These are phyloP conservation scores for Aix galericulata DNA, from an alignment of 2,113 vertebrate genomes.

Conservation along the genomic window DNA sequence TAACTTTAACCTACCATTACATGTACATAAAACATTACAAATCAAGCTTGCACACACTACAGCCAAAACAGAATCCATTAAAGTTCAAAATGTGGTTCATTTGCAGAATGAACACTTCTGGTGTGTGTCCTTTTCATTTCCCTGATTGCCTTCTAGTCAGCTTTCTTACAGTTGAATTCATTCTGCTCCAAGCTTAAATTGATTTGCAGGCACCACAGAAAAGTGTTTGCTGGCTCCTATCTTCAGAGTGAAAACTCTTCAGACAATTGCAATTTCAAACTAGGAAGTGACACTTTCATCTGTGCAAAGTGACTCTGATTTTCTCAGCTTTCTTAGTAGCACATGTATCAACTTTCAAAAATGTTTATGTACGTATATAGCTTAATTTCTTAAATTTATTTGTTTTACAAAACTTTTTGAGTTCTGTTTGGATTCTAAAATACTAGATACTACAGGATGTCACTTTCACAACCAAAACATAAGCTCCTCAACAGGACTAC, in stretches of 20 bases:
- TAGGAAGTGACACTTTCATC: not conserved
- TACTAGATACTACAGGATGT: not conserved
- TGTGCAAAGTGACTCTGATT: not conserved
- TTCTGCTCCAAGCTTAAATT: not conserved
- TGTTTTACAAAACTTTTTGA: not conserved
- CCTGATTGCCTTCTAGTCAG: not conserved
- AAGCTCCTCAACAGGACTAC: not conserved
- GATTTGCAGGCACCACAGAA: not conserved
- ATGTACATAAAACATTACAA: constrained; percentile 17
- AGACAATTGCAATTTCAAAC: not conserved
- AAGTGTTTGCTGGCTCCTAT: not conserved
- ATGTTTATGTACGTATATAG: not conserved
- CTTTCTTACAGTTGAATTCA: not conserved
- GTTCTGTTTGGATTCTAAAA: not conserved
- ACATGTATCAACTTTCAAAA: not conserved
- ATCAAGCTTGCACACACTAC: not conserved
- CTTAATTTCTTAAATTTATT: not conserved
- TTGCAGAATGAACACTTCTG: not conserved
- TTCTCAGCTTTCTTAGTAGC: not conserved
- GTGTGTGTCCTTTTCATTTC: not conserved
- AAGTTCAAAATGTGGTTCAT: constrained; percentile 10
- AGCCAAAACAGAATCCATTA: constrained; percentile 27
- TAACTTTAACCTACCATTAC: constrained; percentile 50
- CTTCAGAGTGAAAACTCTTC: not conserved
- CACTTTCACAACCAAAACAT: not conserved